Conservation (phyloP, 2,797 vertebrate genomes). For the Hypotaenidia philippensis region DNA sequence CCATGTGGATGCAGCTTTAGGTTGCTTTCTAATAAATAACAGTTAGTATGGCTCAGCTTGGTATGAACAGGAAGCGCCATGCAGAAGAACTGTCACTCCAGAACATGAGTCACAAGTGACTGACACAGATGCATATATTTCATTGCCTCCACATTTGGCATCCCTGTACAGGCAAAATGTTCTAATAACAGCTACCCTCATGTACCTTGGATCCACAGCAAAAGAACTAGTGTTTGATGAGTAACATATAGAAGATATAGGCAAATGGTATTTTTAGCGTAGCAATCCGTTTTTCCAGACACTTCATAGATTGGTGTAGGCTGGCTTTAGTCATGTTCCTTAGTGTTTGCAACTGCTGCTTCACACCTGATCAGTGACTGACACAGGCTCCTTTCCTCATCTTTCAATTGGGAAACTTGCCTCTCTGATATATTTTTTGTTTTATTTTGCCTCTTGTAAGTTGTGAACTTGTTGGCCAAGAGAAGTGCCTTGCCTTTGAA, state of each 20-base stretch:
- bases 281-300: neutral
- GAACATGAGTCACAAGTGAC: slow-evolving; percentile 30
- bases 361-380: neutral
- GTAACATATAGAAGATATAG: neutral
- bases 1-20: neutral
- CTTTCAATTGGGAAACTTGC: neutral
- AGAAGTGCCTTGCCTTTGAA: neutral
- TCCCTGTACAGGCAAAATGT: neutral
- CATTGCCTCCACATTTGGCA: slow-evolving; percentile 5
- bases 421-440: neutral
- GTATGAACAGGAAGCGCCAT: neutral
- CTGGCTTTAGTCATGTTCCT: neutral
- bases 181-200: neutral
- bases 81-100: neutral
- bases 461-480: neutral
- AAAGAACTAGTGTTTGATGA: neutral
- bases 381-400: neutral
- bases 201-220: neutral
- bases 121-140: slow-evolving; percentile 38
- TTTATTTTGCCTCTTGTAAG: neutral
- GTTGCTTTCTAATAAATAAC: slow-evolving; percentile 6
- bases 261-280: slow-evolving; percentile 3
- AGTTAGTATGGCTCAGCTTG: neutral
- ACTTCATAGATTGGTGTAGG: neutral
- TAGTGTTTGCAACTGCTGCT: neutral